A percentile compares a stretch with the other conserved stretches of the same genome.
phyloP scores from a whole-genome alignment of 2,797 vertebrate genomes.

The Enteromius mattozi region DNA sequence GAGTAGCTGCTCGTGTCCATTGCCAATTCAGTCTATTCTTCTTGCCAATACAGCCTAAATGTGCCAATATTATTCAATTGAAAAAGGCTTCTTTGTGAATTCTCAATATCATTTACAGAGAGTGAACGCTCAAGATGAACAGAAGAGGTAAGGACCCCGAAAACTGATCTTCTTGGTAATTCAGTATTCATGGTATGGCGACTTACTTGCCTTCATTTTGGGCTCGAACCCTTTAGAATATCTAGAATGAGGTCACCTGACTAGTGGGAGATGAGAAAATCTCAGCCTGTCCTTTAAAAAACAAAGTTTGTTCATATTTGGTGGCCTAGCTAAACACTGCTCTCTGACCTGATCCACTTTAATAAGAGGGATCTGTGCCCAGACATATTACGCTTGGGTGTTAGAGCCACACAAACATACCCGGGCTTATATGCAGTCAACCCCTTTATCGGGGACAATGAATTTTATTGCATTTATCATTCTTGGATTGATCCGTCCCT shows the following conservation, averaged over 20 bases:
- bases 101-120: slow-evolving; percentile 65
- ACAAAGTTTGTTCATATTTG: slow-evolving; percentile 51
- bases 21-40: not conserved
- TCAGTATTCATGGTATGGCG: slow-evolving; percentile 17
- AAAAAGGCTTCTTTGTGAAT: slow-evolving; percentile 2
- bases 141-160: slow-evolving; percentile 70
- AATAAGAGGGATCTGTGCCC: slow-evolving; percentile 50
- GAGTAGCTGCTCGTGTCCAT: slow-evolving; percentile 62
- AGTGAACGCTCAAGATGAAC: slow-evolving; percentile 68
- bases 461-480: slow-evolving; percentile 40
- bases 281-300: slow-evolving; percentile 42
- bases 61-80: slow-evolving; percentile 14
- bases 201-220: slow-evolving; percentile 22
- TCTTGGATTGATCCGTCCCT: slow-evolving; percentile 25
- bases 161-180: slow-evolving; percentile 2
- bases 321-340: slow-evolving; percentile 52
- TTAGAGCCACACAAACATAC: slow-evolving; percentile 39
- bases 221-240: slow-evolving; percentile 21
- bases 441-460: slow-evolving; percentile 34
- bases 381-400: slow-evolving; percentile 52
- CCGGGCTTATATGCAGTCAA: slow-evolving; percentile 21
- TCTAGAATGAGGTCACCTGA: slow-evolving; percentile 47
- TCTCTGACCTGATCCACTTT: slow-evolving; percentile 55
- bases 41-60: slow-evolving; percentile 18
- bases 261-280: slow-evolving; percentile 46